phyloP scores from a whole-genome alignment of 2,888 invertebrate genomes.

The Microctonus brassicae region DNA sequence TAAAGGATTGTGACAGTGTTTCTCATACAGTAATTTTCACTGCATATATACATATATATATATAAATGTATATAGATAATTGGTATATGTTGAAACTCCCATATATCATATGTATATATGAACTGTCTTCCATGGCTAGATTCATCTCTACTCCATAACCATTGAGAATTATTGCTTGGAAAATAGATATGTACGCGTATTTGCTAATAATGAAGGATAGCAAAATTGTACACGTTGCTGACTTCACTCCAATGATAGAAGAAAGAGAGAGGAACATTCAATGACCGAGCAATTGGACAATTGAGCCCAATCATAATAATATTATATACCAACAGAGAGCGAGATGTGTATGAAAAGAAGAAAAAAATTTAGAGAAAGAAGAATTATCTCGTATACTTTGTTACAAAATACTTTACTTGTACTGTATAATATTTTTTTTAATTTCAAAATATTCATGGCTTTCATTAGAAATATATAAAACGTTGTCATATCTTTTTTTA shows the following conservation, averaged over 20 bases:
- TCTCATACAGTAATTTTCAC: constrained; percentile 52
- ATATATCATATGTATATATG: neutral
- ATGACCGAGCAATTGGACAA: constrained; percentile 69
- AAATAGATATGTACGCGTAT: constrained; percentile 39
- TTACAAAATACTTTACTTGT: neutral
- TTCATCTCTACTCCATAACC: neutral
- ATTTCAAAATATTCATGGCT: neutral
- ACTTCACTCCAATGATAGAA: neutral
- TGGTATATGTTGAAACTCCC: too few relatives aligned
- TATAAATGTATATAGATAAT: neutral
- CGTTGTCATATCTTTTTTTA: neutral
- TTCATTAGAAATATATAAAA: too few relatives aligned
- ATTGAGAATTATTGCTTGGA: constrained; percentile 18
- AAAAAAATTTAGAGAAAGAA: neutral
- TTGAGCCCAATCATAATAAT: constrained; percentile 69
- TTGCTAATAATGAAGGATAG: constrained; percentile 57
- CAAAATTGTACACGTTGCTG: neutral
- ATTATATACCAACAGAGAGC: constrained; percentile 39
- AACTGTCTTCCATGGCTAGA: neutral
- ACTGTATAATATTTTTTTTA: too few relatives aligned
- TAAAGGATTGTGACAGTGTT: constrained; percentile 62
- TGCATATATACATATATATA: constrained; percentile 1
- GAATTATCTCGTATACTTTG: constrained; percentile 13
- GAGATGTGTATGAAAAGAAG: neutral
- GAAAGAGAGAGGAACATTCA: constrained; percentile 57